A percentile compares a stretch with the other conserved stretches of the same genome.
Conservation (phyloP, 2,797 vertebrate genomes). For the Pogoniulus pusillus region DNA sequence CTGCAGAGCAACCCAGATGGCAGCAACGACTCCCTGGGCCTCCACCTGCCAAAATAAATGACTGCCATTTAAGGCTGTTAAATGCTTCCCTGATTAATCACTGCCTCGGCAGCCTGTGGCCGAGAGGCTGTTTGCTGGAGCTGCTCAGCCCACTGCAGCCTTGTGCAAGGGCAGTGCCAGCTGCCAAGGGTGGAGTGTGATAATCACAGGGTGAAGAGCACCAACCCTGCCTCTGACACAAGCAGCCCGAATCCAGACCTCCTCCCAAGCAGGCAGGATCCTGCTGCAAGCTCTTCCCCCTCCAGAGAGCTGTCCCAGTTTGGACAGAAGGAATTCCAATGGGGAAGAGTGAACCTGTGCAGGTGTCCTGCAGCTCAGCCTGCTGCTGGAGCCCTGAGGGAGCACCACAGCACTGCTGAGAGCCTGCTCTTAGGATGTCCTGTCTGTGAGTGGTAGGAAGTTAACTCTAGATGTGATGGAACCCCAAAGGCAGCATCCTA, state of each 20-base stretch:
- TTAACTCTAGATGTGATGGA: not conserved
- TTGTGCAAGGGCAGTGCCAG: not conserved
- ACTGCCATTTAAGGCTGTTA: constrained; percentile 25
- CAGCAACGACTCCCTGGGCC: not conserved
- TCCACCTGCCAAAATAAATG: constrained; percentile 41
- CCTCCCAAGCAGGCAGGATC: not conserved
- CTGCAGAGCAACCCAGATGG: not conserved
- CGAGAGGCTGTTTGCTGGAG: not conserved
- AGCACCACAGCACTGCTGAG: not conserved
- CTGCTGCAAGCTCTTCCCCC: not conserved
- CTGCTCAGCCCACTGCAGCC: not conserved
- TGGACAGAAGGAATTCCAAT: not conserved
- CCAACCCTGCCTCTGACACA: not conserved
- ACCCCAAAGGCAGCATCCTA: not conserved
- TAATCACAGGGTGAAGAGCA: not conserved
- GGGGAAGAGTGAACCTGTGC: rapidly evolving
- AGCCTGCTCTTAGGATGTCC: not conserved
- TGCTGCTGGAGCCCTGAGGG: not conserved
- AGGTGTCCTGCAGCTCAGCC: not conserved
- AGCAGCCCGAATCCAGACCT: rapidly evolving
- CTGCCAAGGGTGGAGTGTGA: not conserved
- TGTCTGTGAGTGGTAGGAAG: not conserved
- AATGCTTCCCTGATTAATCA: constrained; percentile 41
- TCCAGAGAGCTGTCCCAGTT: rapidly evolving
- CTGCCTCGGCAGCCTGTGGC: not conserved